These are phyloP conservation scores for Cryptus viduatorius DNA, from an alignment of 2,888 invertebrate species.

Conservation along the genomic window DNA sequence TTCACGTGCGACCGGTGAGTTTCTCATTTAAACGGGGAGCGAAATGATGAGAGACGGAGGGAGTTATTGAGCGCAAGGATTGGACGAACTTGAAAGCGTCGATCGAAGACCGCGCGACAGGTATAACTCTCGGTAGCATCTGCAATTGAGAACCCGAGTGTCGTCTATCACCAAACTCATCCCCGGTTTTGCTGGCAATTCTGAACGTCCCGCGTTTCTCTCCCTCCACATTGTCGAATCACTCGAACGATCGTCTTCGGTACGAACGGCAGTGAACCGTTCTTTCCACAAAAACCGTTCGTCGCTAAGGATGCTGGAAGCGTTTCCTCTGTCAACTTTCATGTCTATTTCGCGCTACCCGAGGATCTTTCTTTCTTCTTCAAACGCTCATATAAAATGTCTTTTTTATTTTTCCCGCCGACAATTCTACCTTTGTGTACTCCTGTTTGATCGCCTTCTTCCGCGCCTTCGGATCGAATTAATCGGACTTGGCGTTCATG, in stretches of 20 bases:
- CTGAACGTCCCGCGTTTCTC: not conserved
- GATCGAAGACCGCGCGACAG: constrained; percentile 23
- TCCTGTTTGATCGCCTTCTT: constrained; percentile 49
- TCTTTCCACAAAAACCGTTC: constrained; percentile 29
- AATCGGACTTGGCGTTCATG: constrained; percentile 52
- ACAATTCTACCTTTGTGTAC: constrained; percentile 33
- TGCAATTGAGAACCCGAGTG: constrained; percentile 53
- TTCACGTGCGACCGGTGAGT: not conserved
- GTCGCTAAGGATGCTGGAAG: constrained; percentile 3
- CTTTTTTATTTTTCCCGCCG: not conserved
- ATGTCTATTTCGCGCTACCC: constrained; percentile 28
- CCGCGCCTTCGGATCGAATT: constrained; percentile 55
- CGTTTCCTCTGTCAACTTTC: constrained; percentile 13
- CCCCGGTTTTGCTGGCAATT: not conserved
- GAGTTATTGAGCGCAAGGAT: not conserved
- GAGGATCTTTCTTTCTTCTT: not conserved
- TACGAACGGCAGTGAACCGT: not conserved
- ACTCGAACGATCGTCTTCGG: constrained; percentile 31
- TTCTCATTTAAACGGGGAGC: not conserved
- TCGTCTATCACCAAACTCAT: constrained; percentile 58
- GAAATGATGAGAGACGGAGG: constrained; percentile 1
- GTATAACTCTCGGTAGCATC: constrained; percentile 49
- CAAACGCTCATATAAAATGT: constrained; percentile 35
- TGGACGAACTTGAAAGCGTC: constrained; percentile 1
- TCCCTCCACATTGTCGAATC: not conserved